Evolutionary conservation across 1,140 invertebrate genomes (phyloP).

Genomic region (Drosophila funebris): DNA sequence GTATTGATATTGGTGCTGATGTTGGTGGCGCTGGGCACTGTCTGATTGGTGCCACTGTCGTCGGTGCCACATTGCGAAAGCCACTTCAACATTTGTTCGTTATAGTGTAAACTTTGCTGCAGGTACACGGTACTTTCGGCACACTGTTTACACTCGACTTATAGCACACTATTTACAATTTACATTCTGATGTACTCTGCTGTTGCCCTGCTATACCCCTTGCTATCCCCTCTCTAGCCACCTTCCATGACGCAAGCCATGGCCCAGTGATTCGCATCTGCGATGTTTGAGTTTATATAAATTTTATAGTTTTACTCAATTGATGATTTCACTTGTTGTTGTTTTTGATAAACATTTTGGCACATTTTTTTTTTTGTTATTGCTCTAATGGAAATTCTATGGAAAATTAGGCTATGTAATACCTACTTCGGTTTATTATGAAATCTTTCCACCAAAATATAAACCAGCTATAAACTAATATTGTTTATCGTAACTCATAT

Average conservation of each 20-base stretch:
- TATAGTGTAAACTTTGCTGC: conserved; percentile 27
- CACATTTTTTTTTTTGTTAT: neutral
- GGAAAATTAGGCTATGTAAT: conserved; percentile 15
- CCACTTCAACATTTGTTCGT: conserved; percentile 49
- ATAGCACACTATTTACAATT: conserved; percentile 14
- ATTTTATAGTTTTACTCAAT: conserved; percentile 4
- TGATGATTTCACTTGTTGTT: conserved; percentile 2
- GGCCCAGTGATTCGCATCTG: neutral
- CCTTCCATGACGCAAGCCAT: neutral
- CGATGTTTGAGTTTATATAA: neutral
- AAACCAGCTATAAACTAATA: conserved; percentile 2
- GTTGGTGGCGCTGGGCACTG: conserved; percentile 11
- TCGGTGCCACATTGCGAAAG: conserved; percentile 46
- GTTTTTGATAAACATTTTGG: conserved; percentile 21
- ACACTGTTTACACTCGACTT: conserved; percentile 50
- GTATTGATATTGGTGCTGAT: neutral
- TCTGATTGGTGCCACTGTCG: neutral
- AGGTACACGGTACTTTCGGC: conserved; percentile 15
- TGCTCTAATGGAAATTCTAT: neutral
- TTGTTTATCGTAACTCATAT: neutral
- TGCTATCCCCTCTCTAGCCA: neutral
- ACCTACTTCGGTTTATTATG: neutral
- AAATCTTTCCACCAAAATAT: neutral
- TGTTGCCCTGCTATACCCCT: neutral
- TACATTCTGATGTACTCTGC: neutral